Evolutionary conservation across 2,888 invertebrate genomes (phyloP).

Genomic region (Cataglyphis livida): DNA sequence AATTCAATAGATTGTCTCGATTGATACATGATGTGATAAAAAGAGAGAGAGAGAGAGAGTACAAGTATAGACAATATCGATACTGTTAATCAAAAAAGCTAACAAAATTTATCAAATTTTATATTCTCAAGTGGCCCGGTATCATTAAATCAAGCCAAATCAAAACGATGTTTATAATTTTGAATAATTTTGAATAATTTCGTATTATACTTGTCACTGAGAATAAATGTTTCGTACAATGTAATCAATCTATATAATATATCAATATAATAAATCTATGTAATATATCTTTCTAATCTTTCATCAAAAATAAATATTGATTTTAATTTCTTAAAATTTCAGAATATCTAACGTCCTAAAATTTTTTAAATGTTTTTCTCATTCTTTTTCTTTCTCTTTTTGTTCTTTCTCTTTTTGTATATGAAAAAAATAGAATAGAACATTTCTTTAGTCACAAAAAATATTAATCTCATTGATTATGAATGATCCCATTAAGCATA

Average conservation of each 20-base stretch:
- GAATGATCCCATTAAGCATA: background rate
- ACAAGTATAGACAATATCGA: background rate
- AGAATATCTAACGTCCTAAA: background rate
- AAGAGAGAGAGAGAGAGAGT: background rate
- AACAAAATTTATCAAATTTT: slow-evolving; percentile 18
- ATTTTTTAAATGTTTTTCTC: background rate
- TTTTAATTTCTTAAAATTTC: background rate
- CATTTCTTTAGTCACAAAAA: slow-evolving; percentile 2
- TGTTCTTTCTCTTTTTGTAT: too few relatives aligned
- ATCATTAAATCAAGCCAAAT: slow-evolving; percentile 27
- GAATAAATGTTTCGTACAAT: slow-evolving; percentile 1
- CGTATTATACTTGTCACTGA: background rate
- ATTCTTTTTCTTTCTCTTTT: background rate
- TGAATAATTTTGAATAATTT: background rate
- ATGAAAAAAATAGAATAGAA: background rate
- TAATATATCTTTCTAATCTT: background rate
- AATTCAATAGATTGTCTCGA: background rate
- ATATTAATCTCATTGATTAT: background rate
- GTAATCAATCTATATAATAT: background rate
- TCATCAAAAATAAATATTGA: background rate
- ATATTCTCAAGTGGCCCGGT: background rate
- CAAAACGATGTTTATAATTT: slow-evolving; percentile 4
- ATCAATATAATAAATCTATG: background rate
- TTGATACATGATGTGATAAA: slow-evolving; percentile 28
- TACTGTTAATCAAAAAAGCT: slow-evolving; percentile 16